Evolutionary conservation across 2,113 vertebrate species (phyloP).

Genomic region (Chascanopsetta lugubris): DNA sequence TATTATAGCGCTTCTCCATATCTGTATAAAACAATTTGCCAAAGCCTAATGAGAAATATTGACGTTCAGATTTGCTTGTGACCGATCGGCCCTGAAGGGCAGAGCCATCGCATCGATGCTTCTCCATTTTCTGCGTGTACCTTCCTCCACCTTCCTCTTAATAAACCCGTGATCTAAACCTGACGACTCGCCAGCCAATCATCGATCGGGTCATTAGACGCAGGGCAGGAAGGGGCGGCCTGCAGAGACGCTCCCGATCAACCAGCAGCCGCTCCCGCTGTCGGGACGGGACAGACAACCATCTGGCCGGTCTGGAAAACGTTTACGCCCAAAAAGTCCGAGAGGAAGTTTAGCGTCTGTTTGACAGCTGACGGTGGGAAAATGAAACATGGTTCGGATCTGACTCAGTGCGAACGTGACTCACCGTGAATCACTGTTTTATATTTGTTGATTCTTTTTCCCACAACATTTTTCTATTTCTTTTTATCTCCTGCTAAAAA

Average conservation of each 20-base stretch:
- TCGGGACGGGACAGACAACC: constrained; percentile 42
- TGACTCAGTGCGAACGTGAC: not conserved
- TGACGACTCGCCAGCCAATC: constrained; percentile 23
- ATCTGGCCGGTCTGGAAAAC: constrained; percentile 67
- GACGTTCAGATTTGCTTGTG: constrained; percentile 19
- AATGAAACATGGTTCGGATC: constrained; percentile 10
- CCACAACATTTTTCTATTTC: no score
- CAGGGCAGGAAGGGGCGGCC: constrained; percentile 15
- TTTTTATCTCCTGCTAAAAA: no score
- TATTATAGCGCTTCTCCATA: constrained; percentile 5
- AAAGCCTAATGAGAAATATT: constrained; percentile 48
- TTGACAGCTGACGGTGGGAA: constrained; percentile 1
- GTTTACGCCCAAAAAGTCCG: constrained; percentile 32
- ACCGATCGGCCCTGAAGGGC: constrained; percentile 39
- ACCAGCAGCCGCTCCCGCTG: constrained; percentile 25
- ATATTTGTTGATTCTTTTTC: no score
- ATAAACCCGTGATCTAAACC: constrained; percentile 39
- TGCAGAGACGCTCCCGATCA: constrained; percentile 7
- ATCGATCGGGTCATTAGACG: constrained; percentile 53
- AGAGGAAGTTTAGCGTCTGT: constrained; percentile 19
- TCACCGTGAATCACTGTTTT: not conserved
- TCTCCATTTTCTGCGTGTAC: constrained; percentile 21
- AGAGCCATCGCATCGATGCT: constrained; percentile 21
- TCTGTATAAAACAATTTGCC: constrained; percentile 24
- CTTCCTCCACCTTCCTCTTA: constrained; percentile 26